Evolutionary conservation across 30 jellyfish, hydroid and myxozoan species (phyloP).

Genomic region (Aurelia coerulea): DNA sequence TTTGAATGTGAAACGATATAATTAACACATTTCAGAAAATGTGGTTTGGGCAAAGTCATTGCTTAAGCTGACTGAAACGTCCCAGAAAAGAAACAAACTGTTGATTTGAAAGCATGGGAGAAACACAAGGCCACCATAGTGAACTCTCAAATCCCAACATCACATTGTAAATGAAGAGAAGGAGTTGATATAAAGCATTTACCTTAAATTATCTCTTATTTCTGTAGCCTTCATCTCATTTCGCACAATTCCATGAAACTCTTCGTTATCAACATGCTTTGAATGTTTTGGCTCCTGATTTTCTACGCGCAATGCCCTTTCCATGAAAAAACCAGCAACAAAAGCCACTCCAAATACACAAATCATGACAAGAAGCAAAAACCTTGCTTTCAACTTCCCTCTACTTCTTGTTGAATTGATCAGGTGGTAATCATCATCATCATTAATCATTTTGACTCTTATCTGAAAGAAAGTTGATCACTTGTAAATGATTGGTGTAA

Average conservation of each 20-base stretch:
- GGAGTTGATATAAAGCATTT: background rate
- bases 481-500: no score
- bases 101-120: no score
- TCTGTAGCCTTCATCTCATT: constrained; percentile 43
- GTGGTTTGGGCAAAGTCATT: no score
- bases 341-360: constrained; percentile 35
- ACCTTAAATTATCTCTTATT: constrained; percentile 48
- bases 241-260: constrained; percentile 41
- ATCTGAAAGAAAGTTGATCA: background rate
- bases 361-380: constrained; percentile 10
- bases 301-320: background rate
- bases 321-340: constrained; percentile 37
- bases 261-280: background rate
- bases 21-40: no score
- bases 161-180: no score
- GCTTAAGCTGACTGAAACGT: no score
- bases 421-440: background rate
- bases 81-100: no score
- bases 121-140: background rate
- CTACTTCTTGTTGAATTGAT: background rate
- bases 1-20: no score
- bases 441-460: background rate
- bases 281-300: background rate
- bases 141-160: background rate
- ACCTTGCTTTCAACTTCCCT: constrained; percentile 12